Evolutionary conservation across 2,113 vertebrate species (phyloP).

Genomic region (Perccottus glenii): DNA sequence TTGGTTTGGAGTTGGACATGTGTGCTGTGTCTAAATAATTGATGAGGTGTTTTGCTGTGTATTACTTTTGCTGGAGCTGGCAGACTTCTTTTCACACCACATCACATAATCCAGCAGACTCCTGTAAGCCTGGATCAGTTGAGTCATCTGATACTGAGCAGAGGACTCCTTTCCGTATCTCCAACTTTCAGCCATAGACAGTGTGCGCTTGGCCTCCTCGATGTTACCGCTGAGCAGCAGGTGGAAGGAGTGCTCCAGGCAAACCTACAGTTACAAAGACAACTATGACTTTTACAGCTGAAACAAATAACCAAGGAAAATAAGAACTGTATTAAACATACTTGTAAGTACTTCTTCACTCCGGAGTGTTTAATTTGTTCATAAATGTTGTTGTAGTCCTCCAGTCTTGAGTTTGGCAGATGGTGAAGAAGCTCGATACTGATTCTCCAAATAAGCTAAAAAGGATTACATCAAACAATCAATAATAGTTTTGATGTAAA

Average conservation of each 20-base stretch:
- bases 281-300: too few species aligned
- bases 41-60: background rate
- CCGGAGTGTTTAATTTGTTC: conserved; percentile 89
- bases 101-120: conserved; percentile 86
- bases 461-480: background rate
- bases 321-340: conserved; percentile 47
- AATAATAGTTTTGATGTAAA: too few species aligned
- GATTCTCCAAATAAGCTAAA: conserved; percentile 87
- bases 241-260: conserved; percentile 87
- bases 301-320: background rate
- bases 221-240: conserved; percentile 83
- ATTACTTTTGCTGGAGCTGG: conserved; percentile 69
- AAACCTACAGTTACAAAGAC: conserved; percentile 75
- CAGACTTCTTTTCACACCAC: conserved; percentile 83
- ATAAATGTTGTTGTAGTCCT: conserved; percentile 84
- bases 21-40: conserved; percentile 31
- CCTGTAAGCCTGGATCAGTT: conserved; percentile 86
- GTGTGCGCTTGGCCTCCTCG: conserved; percentile 82
- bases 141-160: conserved; percentile 74
- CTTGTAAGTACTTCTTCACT: conserved; percentile 85
- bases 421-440: conserved; percentile 88
- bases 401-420: conserved; percentile 80
- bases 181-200: conserved; percentile 86
- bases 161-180: conserved; percentile 80
- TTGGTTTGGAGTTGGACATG: too few species aligned